Conservation (phyloP, 2,797 vertebrate genomes). For the Podargus strigoides region DNA sequence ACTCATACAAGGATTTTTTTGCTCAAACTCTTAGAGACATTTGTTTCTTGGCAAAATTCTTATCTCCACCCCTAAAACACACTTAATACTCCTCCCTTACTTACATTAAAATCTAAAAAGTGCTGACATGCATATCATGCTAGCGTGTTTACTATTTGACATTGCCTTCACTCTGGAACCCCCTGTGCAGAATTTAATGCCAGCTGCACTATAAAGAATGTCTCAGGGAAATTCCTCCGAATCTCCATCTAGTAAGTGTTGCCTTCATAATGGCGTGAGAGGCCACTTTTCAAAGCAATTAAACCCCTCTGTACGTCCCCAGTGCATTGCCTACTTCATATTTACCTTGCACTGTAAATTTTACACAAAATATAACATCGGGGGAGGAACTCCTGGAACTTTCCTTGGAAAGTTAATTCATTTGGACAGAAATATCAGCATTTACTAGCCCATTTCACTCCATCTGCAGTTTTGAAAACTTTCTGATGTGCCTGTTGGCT, state of each 20-base stretch:
- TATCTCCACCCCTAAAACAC: background rate
- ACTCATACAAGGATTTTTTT: background rate
- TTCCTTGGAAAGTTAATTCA: background rate
- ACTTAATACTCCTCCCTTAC: background rate
- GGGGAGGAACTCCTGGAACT: background rate
- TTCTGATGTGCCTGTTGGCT: background rate
- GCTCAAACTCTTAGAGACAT: background rate
- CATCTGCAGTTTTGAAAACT: background rate
- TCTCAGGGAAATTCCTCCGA: background rate
- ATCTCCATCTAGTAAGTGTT: background rate
- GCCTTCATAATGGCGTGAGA: background rate
- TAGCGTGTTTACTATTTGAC: background rate
- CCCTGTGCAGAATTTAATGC: background rate
- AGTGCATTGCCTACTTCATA: background rate
- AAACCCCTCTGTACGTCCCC: background rate
- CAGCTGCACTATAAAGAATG: background rate
- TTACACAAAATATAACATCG: background rate
- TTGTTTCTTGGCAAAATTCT: background rate
- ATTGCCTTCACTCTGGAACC: background rate
- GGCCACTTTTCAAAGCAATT: background rate
- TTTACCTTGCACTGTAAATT: background rate
- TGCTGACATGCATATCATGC: background rate
- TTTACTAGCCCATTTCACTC: background rate
- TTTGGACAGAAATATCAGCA: background rate
- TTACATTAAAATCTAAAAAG: background rate